phyloP scores from a whole-genome alignment of 2,797 vertebrate species.

The Masticophis lateralis region DNA sequence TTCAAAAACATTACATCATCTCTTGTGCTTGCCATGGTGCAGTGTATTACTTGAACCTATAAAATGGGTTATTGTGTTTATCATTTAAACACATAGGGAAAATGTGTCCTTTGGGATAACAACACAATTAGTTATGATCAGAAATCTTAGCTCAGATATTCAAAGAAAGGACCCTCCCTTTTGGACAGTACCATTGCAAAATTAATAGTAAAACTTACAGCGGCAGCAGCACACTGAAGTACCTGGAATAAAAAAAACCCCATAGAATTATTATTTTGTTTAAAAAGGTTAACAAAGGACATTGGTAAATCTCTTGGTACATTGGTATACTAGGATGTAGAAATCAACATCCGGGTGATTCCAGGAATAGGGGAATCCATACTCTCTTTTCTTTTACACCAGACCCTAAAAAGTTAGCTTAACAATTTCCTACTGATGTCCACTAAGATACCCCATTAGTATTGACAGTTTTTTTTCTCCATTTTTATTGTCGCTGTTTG shows the following conservation, averaged over 20 bases:
- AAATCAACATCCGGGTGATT: not conserved
- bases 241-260: not conserved
- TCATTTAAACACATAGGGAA: not conserved
- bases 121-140: not conserved
- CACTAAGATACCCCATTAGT: too few relatives aligned
- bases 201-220: not conserved
- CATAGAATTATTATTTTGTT: not conserved
- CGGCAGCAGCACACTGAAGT: accelerated
- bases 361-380: not conserved
- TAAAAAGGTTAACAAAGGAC: not conserved
- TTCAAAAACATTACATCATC: not conserved
- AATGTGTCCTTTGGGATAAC: not conserved
- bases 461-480: too few relatives aligned
- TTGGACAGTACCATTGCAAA: not conserved
- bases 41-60: not conserved
- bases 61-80: not conserved
- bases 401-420: not conserved
- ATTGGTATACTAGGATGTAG: not conserved
- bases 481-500: too few relatives aligned
- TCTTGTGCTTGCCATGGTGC: not conserved
- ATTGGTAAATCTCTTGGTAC: not conserved
- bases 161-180: not conserved
- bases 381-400: not conserved
- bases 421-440: not conserved
- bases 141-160: not conserved